These are phyloP conservation scores for Embiotoca jacksoni DNA, from an alignment of 2,113 vertebrate species.

Conservation along the genomic window DNA sequence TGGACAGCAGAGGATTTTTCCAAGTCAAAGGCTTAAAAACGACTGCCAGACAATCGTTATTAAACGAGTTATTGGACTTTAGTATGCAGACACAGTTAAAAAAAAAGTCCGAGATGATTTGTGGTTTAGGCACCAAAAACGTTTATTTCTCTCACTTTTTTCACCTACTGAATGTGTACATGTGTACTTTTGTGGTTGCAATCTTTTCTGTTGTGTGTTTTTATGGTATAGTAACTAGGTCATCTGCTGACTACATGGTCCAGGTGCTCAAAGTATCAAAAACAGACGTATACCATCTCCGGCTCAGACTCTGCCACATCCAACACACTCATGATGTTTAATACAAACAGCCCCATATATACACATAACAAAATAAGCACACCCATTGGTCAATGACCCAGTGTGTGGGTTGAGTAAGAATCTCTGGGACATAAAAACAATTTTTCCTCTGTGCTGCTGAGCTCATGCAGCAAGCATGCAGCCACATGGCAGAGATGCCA, in stretches of 20 bases:
- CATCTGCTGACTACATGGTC: slow-evolving; percentile 38
- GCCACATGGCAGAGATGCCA: slow-evolving; percentile 72
- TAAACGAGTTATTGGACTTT: slow-evolving; percentile 50
- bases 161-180: slow-evolving; percentile 1
- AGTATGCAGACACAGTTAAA: slow-evolving; percentile 36
- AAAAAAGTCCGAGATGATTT: slow-evolving; percentile 27
- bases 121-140: slow-evolving; percentile 5
- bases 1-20: slow-evolving; percentile 59
- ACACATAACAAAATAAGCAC: slow-evolving; percentile 57
- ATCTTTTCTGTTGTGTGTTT: slow-evolving; percentile 25
- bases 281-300: slow-evolving; percentile 41
- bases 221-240: slow-evolving; percentile 45
- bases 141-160: slow-evolving; percentile 5
- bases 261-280: slow-evolving; percentile 25
- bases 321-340: slow-evolving; percentile 52
- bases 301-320: slow-evolving; percentile 44
- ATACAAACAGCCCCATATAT: slow-evolving; percentile 53
- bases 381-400: slow-evolving; percentile 55
- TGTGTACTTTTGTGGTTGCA: slow-evolving; percentile 32
- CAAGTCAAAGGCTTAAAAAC: slow-evolving; percentile 42
- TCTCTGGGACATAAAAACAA: slow-evolving; percentile 81
- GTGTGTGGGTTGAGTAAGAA: slow-evolving; percentile 73
- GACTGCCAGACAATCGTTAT: slow-evolving; percentile 51
- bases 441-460: slow-evolving; percentile 79
- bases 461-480: slow-evolving; percentile 76